Percentiles rank a stretch among this genome's conserved stretches.
Evolutionary conservation across 1,140 invertebrate genomes (phyloP).

Genomic region (Mycetomoellerius zeteki): DNA sequence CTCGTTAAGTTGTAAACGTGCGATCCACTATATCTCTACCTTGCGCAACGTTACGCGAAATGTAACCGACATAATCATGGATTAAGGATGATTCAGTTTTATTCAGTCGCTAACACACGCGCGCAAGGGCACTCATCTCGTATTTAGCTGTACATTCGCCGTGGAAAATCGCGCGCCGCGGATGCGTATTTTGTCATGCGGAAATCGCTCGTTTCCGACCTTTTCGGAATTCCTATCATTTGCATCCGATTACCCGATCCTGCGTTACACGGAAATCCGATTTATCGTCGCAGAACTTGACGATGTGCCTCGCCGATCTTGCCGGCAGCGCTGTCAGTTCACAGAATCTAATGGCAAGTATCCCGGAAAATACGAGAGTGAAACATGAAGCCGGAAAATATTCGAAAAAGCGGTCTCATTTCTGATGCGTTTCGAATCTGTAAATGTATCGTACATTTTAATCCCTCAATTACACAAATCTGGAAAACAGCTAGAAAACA

Average conservation of each 20-base stretch:
- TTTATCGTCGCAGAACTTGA: conserved; percentile 53
- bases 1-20: conserved; percentile 17
- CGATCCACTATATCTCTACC: not conserved
- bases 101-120: conserved; percentile 24
- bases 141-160: conserved; percentile 27
- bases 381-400: conserved; percentile 23
- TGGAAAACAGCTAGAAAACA: not conserved
- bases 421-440: not conserved
- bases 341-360: conserved; percentile 41
- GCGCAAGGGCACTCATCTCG: not conserved
- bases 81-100: conserved; percentile 60
- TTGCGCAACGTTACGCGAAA: conserved; percentile 10
- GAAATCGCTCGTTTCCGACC: conserved; percentile 64
- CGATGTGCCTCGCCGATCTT: conserved; percentile 38
- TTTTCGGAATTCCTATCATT: conserved; percentile 63
- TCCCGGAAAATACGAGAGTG: conserved; percentile 34
- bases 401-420: conserved; percentile 27
- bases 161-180: conserved; percentile 43
- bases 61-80: conserved; percentile 46
- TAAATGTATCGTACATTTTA: conserved; percentile 10
- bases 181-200: conserved; percentile 59
- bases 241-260: conserved; percentile 61
- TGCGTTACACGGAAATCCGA: conserved; percentile 63
- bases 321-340: conserved; percentile 17
- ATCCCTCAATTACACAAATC: not conserved